Evolutionary conservation across 2,888 invertebrate species (phyloP), one percentile per base, ranked within the genome.

Genomic region (Drosophila dives): DNA sequence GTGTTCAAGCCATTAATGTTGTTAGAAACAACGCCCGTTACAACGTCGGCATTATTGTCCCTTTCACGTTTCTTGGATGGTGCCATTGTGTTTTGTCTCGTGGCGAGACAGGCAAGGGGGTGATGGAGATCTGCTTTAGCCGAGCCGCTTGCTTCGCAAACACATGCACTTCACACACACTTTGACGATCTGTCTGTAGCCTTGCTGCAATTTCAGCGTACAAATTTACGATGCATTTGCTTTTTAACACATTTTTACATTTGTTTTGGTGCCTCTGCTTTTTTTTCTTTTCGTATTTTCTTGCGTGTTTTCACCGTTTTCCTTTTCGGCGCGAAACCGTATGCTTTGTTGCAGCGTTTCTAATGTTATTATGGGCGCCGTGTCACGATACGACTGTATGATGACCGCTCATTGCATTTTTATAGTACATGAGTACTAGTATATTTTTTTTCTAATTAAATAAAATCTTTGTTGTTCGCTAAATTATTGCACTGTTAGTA

Each of bases 51-150:
- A 69, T 77, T 84, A 70, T 75, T 83, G 40, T 93, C 93, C 72
- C 91, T 91, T 74, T 93, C 93, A 71, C 91, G 90, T 87, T 92
- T 92, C 81, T 93, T 93, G 75, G 90, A 89, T 76, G 93, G 93
- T 70, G 92, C 92, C 92, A 92, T 92, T 90, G 72, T 75, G 70
- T 65, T 71, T 70, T 69, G 56, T 56, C 26, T 20, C 15, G 12
- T 42, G 36, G 29, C 34, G n/a, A 55, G 53, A 55, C 20, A 32
- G 40, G 10, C 40, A 20, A 40, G 33, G 48, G 50, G 66, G 65
- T 48, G 56, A 68, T 53, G 60, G 64, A 38, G 42, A 54, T 42
- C 33, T 50, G 45, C 63, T 69, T 70, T 68, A 53, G 68, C 67
- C 40, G 55, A 26, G 38, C 75, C 85, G 77, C 75, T 85, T 72